Percentiles rank a stretch among this genome's conserved stretches.
phyloP scores from a whole-genome alignment of 1,140 invertebrate species.

The Dryas iulia region DNA sequence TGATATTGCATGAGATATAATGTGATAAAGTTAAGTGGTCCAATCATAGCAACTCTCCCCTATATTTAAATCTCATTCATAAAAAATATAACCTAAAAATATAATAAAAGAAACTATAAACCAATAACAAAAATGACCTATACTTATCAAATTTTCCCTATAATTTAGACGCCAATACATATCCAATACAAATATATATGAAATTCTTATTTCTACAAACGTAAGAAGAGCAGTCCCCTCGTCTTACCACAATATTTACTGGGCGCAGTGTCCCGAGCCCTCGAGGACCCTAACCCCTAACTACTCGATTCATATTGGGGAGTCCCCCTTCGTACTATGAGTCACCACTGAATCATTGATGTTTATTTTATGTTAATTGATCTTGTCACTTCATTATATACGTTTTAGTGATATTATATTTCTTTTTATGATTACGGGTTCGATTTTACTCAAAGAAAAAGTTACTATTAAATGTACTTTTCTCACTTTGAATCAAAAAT shows the following conservation, averaged over 20 bases:
- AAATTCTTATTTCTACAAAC: background rate
- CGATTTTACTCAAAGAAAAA: no score
- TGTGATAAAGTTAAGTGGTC: no score
- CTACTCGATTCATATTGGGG: slow-evolving; percentile 20
- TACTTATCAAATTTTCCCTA: background rate
- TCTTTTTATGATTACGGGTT: background rate
- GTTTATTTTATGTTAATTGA: slow-evolving; percentile 4
- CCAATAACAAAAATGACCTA: no score
- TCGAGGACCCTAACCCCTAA: slow-evolving; percentile 17
- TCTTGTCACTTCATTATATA: background rate
- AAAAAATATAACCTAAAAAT: no score
- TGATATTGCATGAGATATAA: no score
- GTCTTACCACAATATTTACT: slow-evolving; percentile 1
- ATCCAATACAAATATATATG: background rate
- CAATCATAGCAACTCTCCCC: no score
- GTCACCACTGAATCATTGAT: slow-evolving; percentile 14
- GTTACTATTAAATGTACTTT: no score
- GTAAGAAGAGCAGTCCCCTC: slow-evolving; percentile 10
- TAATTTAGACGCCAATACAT: no score
- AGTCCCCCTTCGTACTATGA: slow-evolving; percentile 19
- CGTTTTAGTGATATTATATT: no score
- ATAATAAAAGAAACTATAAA: no score
- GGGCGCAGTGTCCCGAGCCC: slow-evolving; percentile 4
- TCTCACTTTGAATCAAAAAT: no score
- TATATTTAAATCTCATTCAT: no score